phyloP scores from a whole-genome alignment of 2,797 vertebrate species.

The Monodelphis domestica region DNA sequence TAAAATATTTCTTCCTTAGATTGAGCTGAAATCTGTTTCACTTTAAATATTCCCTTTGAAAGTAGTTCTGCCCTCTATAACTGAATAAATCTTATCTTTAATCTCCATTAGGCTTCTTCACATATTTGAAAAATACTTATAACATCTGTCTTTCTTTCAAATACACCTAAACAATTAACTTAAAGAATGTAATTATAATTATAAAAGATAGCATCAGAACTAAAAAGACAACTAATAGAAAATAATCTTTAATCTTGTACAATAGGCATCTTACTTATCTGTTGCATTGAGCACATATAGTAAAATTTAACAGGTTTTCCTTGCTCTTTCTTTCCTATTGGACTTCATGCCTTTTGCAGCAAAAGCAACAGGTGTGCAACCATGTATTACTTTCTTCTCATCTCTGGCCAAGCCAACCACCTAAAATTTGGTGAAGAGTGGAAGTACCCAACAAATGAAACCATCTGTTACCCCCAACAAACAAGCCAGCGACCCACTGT shows the following conservation, averaged over 20 bases:
- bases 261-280: neutral
- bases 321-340: neutral
- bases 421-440: constrained; percentile 75
- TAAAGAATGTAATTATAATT: constrained; percentile 31
- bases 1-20: neutral
- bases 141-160: neutral
- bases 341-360: constrained; percentile 53
- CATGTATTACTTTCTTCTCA: constrained; percentile 70
- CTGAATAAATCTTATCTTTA: neutral
- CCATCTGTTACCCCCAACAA: constrained; percentile 87
- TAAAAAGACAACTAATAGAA: neutral
- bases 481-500: constrained; percentile 73
- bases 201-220: neutral
- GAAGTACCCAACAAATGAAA: constrained; percentile 83
- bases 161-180: neutral
- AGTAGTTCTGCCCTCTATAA: neutral
- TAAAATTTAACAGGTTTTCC: constrained; percentile 31
- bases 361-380: constrained; percentile 83
- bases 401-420: constrained; percentile 69
- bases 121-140: neutral
- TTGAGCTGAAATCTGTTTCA: neutral
- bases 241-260: neutral
- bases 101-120: neutral
- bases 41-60: neutral
- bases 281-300: neutral